phyloP scores from a whole-genome alignment of 2,113 vertebrate species.

The Vombatus ursinus region DNA sequence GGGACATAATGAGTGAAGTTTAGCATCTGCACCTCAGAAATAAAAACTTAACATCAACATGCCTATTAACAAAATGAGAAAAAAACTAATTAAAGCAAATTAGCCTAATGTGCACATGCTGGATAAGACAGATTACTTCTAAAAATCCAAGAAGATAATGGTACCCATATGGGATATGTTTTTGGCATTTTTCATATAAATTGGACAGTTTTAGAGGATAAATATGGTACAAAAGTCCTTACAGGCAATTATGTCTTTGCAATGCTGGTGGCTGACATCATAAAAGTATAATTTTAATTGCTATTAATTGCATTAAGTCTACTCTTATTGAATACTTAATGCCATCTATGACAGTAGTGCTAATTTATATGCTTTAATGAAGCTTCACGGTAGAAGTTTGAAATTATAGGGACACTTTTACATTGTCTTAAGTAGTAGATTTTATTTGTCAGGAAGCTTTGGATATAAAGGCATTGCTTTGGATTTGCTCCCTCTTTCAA shows the following conservation, averaged over 20 bases:
- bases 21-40: constrained; percentile 77
- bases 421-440: constrained; percentile 76
- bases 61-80: constrained; percentile 87
- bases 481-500: constrained; percentile 34
- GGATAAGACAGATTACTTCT: constrained; percentile 87
- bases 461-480: constrained; percentile 57
- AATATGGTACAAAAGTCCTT: constrained; percentile 87
- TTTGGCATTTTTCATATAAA: constrained; percentile 92
- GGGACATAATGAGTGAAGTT: constrained; percentile 73
- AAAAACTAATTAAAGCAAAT: constrained; percentile 92
- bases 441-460: constrained; percentile 74
- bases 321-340: constrained; percentile 91
- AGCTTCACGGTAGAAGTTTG: constrained; percentile 85
- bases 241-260: constrained; percentile 91
- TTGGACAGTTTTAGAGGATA: constrained; percentile 91
- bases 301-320: constrained; percentile 93
- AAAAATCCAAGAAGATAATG: constrained; percentile 88
- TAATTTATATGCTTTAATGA: constrained; percentile 92
- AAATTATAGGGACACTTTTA: constrained; percentile 80
- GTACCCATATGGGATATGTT: constrained; percentile 89
- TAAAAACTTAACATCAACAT: constrained; percentile 83
- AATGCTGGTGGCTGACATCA: constrained; percentile 89
- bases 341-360: constrained; percentile 84
- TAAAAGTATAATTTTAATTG: constrained; percentile 93
- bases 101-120: constrained; percentile 88